These are phyloP conservation scores for Mastomys natalensis DNA, from an alignment of 2,113 vertebrate species.

Conservation along the genomic window DNA sequence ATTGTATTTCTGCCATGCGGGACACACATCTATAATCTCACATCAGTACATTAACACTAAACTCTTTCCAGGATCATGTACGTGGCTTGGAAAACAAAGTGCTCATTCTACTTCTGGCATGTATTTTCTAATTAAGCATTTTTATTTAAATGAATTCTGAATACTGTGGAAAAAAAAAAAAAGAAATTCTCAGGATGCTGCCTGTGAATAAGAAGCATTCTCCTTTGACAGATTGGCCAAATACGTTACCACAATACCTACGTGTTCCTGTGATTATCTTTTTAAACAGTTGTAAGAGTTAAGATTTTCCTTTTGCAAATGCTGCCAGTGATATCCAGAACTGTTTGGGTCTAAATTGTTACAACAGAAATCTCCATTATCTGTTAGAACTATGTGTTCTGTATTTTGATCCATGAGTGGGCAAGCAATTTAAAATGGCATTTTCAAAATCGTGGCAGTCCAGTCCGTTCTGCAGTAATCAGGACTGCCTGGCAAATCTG, in stretches of 20 bases:
- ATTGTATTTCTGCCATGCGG: background rate
- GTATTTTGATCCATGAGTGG: slow-evolving; percentile 33
- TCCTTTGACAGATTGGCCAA: slow-evolving; percentile 6
- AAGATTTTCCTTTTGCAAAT: background rate
- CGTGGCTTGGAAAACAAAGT: background rate
- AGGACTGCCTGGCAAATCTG: background rate
- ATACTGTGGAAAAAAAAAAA: background rate
- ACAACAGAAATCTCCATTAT: background rate
- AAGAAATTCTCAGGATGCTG: background rate
- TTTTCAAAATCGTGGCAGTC: slow-evolving; percentile 6
- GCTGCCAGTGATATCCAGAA: background rate
- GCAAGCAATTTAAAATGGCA: slow-evolving; percentile 34
- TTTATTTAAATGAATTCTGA: slow-evolving; percentile 28
- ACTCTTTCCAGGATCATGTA: background rate
- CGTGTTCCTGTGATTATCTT: background rate
- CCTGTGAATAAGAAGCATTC: background rate
- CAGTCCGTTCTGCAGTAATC: slow-evolving; percentile 15
- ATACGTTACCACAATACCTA: background rate
- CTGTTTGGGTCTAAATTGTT: background rate
- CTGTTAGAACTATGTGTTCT: slow-evolving; percentile 12
- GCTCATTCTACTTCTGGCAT: slow-evolving; percentile 6
- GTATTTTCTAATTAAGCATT: slow-evolving; percentile 1
- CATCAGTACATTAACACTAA: background rate
- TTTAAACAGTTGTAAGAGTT: slow-evolving; percentile 38
- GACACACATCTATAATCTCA: slow-evolving; percentile 38